phyloP scores from a whole-genome alignment of 2,888 invertebrate species.

The Polylopha cassiicola region DNA sequence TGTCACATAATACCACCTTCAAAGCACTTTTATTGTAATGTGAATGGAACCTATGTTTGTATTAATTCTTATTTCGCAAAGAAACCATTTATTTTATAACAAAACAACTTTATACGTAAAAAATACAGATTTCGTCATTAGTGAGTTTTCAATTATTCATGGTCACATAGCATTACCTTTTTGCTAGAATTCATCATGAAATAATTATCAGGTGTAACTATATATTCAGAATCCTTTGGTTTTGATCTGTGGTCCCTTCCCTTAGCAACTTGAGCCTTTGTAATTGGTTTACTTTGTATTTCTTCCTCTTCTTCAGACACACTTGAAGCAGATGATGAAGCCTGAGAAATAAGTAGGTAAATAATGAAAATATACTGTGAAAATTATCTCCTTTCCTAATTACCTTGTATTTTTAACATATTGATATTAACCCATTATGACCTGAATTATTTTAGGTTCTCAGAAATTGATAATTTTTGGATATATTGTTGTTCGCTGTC shows the following conservation, averaged over 20 bases:
- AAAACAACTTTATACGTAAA: neutral
- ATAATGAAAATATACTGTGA: neutral
- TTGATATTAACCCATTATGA: no score
- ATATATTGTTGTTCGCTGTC: no score
- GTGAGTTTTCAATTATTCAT: neutral
- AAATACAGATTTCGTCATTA: neutral
- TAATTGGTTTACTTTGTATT: slow-evolving; percentile 40
- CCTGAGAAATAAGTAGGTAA: slow-evolving; percentile 27
- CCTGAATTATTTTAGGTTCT: no score
- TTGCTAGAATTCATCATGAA: slow-evolving; percentile 80
- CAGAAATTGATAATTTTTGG: no score
- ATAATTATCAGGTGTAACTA: slow-evolving; percentile 82
- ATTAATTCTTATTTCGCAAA: neutral
- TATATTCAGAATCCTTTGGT: slow-evolving; percentile 71
- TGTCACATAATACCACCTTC: no score
- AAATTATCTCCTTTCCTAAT: slow-evolving; percentile 41
- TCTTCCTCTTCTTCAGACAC: slow-evolving; percentile 26
- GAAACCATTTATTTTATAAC: neutral
- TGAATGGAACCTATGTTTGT: neutral
- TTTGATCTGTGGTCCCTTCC: slow-evolving; percentile 38
- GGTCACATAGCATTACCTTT: slow-evolving; percentile 49
- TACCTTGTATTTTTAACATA: slow-evolving; percentile 20
- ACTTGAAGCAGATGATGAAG: slow-evolving; percentile 29
- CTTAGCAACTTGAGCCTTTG: slow-evolving; percentile 42
- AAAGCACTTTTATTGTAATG: slow-evolving; percentile 28